Conservation (phyloP, 2,113 vertebrate genomes). For the Chlorodrepanis virens region DNA sequence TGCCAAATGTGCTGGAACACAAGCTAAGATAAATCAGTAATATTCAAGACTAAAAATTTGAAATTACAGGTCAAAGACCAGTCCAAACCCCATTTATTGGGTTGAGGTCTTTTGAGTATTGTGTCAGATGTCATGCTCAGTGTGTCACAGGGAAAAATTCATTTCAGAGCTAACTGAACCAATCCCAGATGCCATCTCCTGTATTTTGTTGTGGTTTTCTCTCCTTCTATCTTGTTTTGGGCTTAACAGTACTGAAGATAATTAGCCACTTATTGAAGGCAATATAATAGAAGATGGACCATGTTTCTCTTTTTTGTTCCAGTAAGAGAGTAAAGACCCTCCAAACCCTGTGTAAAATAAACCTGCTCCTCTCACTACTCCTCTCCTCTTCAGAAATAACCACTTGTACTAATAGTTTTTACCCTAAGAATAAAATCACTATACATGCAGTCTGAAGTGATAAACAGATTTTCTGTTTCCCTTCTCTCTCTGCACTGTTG, state of each 20-base stretch:
- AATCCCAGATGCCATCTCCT: background rate
- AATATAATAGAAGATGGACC: background rate
- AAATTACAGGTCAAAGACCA: background rate
- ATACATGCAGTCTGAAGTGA: background rate
- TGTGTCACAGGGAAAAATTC: background rate
- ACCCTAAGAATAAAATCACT: background rate
- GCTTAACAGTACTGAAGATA: background rate
- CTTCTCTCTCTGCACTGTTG: background rate
- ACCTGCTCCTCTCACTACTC: background rate
- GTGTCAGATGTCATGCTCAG: background rate
- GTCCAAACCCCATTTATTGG: background rate
- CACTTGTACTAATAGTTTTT: background rate
- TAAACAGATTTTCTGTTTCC: background rate
- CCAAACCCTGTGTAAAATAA: background rate
- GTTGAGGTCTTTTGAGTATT: background rate
- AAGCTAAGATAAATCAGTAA: background rate
- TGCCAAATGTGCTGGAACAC: background rate
- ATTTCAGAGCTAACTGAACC: background rate
- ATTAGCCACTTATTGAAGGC: background rate
- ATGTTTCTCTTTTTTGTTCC: background rate
- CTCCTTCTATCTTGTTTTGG: background rate
- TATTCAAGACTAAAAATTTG: background rate
- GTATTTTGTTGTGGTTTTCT: accelerated
- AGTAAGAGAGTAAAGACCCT: background rate
- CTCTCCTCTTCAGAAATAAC: background rate